phyloP scores from a whole-genome alignment of 2,888 invertebrate genomes.

The Empis stercorea region DNA sequence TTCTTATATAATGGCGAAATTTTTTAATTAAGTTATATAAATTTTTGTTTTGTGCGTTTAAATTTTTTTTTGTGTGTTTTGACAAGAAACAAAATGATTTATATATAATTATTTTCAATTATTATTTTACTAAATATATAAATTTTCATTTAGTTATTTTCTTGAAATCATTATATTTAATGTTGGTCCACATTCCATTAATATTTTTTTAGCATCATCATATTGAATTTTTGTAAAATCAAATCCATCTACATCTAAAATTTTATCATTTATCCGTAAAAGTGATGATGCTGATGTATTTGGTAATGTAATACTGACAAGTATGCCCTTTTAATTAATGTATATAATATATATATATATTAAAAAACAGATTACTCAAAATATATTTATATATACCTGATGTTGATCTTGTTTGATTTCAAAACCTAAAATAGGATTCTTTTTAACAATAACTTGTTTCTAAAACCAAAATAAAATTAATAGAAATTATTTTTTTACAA shows the following conservation, averaged over 20 bases:
- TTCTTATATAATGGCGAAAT: too few species aligned
- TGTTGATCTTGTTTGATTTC: constrained; percentile 26
- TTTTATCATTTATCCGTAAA: constrained; percentile 26
- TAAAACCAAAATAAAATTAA: constrained; percentile 6
- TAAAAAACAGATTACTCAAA: too few species aligned
- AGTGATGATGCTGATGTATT: constrained; percentile 25
- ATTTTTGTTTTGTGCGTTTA: too few species aligned
- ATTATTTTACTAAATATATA: too few species aligned
- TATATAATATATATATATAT: too few species aligned
- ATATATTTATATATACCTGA: constrained; percentile 18
- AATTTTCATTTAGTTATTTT: constrained; percentile 17
- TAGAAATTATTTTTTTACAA: too few species aligned
- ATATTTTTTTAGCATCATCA: constrained; percentile 26
- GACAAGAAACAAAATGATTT: too few species aligned
- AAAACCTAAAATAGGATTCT: constrained; percentile 27
- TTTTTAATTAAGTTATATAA: too few species aligned
- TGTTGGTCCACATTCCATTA: constrained; percentile 24
- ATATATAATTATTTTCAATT: too few species aligned
- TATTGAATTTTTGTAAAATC: constrained; percentile 30
- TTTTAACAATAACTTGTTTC: constrained; percentile 30
- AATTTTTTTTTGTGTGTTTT: too few species aligned
- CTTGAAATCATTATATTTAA: constrained; percentile 33
- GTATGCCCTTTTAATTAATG: constrained; percentile 28
- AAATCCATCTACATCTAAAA: constrained; percentile 31
- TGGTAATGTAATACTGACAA: constrained; percentile 24